Evolutionary conservation across 2,113 vertebrate genomes (phyloP).

Genomic region (Phaethon lepturus): DNA sequence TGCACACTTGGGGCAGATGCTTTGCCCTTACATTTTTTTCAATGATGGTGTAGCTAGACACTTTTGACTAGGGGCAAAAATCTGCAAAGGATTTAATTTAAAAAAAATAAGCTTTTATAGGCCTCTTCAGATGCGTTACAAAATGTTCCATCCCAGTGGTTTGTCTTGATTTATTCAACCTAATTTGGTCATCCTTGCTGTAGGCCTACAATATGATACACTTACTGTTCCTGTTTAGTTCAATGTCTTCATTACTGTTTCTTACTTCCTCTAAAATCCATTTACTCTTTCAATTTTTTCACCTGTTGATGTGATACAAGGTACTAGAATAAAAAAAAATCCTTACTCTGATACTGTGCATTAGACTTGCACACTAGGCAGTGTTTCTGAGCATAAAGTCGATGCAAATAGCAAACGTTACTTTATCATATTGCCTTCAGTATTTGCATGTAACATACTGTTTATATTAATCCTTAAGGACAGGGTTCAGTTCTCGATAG

Average conservation of each 20-base stretch:
- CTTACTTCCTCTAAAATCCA: neutral
- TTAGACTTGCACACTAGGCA: neutral
- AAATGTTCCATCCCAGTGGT: neutral
- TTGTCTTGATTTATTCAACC: neutral
- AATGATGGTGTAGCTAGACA: neutral
- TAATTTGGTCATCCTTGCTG: neutral
- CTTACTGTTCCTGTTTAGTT: neutral
- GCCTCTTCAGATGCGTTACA: neutral
- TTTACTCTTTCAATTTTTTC: neutral
- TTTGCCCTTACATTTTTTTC: neutral
- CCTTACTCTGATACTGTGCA: neutral
- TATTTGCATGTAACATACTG: neutral
- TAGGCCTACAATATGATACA: neutral
- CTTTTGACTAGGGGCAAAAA: neutral
- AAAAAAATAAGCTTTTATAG: neutral
- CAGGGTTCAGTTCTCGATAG: neutral
- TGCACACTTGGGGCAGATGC: neutral
- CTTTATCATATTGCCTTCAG: neutral
- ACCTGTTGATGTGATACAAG: neutral
- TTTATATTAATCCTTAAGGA: neutral
- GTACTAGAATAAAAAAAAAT: neutral
- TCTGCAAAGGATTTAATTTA: neutral
- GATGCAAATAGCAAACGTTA: neutral
- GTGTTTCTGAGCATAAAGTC: neutral
- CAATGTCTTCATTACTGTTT: neutral